Evolutionary conservation across 2,888 invertebrate species (phyloP).

Genomic region (Merodon equestris): DNA sequence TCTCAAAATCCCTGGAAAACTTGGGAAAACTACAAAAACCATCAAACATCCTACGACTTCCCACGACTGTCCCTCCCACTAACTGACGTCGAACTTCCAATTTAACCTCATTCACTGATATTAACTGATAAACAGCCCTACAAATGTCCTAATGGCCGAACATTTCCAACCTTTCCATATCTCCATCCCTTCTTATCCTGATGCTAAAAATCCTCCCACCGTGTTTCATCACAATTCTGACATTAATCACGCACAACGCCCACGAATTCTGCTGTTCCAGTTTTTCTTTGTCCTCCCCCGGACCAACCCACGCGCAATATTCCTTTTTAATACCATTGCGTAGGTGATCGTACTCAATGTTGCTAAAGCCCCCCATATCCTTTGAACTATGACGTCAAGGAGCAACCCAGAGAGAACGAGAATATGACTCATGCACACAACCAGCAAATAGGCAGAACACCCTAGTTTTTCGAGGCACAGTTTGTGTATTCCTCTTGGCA

Average conservation of each 20-base stretch:
- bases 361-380: constrained; percentile 7
- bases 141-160: too few relatives aligned
- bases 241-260: neutral
- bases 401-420: neutral
- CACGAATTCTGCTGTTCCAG: neutral
- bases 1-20: too few relatives aligned
- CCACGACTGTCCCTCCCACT: too few relatives aligned
- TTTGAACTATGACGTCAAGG: constrained; percentile 38
- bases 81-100: too few relatives aligned
- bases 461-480: neutral
- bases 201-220: too few relatives aligned
- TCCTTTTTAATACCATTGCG: constrained; percentile 8
- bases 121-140: too few relatives aligned
- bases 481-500: constrained; percentile 32
- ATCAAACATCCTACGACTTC: too few relatives aligned
- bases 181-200: too few relatives aligned
- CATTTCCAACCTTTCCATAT: too few relatives aligned
- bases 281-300: neutral
- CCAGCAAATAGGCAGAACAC: neutral
- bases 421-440: constrained; percentile 2
- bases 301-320: neutral
- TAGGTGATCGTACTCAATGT: constrained; percentile 33
- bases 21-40: too few relatives aligned
- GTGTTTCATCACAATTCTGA: too few relatives aligned
- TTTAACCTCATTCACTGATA: too few relatives aligned